Base-by-base conservation (phyloP, 92 coral and sea anemone genomes). In the Phymanthus crucifer region DNA sequence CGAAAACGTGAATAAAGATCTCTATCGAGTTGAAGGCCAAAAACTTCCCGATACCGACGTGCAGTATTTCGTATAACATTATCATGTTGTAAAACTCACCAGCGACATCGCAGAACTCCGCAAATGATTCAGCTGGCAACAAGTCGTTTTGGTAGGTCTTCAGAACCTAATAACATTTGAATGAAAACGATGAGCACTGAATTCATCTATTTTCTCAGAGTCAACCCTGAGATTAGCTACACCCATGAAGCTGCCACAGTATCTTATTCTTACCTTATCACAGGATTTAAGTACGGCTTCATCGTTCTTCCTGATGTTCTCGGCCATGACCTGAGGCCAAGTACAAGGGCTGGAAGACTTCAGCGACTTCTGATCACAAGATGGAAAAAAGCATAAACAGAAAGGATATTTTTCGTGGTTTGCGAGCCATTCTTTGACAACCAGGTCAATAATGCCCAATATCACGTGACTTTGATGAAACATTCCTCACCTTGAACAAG, bases 251-350 rank as follows among this genome's bases (percentile, higher is more conserved):
- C n/a, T n/a, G n/a, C n/a, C n/a, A n/a, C n/a, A n/a, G n/a, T n/a
- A n/a, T n/a, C n/a, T n/a, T n/a, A n/a, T n/a, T n/a, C 72, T 16
- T 46, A 92, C 98, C 97, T 91, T 91, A 67, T 95, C 99, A 71
- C 97, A 90, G 17, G 92, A 89, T 68, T 95, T 95, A 65, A 95
- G 78, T 45, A 95, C 84, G n/a, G 91, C 78, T 65, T 95, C 99
- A 77, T 95, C 99, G 73, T 84, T 90, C 86, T 92, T 95, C 54
- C 99, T 95, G 43, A 95, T 93, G 72, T 90, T 72, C 6, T 87
- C 93, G 24, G 95, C 91, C 93, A 93, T 89, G 46, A 89, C 95
- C 71, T 95, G 99, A 2, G 97, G 89, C 97, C 99, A 95, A 70
- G 80, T 82, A 31, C 85, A 84, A 65, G 88, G 48, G 70, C 83